Evolutionary conservation across 1,140 invertebrate genomes (phyloP).

Genomic region (Zaprionus gabonicus): DNA sequence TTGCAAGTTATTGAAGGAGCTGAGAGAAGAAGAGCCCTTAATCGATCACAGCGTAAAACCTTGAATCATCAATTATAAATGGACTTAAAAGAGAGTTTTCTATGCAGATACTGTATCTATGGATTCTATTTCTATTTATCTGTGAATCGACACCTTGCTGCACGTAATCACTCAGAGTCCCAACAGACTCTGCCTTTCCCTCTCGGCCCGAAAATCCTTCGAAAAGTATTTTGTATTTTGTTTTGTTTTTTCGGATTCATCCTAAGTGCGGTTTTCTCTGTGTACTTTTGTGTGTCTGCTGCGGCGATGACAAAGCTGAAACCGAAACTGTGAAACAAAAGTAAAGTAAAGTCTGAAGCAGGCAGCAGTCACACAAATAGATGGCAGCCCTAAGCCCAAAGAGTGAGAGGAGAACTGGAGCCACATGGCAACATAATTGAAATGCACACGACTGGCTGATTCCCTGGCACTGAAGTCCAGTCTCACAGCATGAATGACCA

Average conservation of each 20-base stretch:
- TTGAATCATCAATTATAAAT: no score
- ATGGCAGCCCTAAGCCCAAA: slow-evolving; percentile 34
- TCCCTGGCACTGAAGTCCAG: slow-evolving; percentile 41
- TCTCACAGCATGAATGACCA: slow-evolving; percentile 38
- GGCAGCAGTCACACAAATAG: slow-evolving; percentile 48
- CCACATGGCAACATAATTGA: slow-evolving; percentile 33
- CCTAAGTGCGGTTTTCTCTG: slow-evolving; percentile 35
- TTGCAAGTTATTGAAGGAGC: no score
- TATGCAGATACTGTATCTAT: not conserved
- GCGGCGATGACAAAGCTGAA: slow-evolving; percentile 62
- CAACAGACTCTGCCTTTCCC: not conserved
- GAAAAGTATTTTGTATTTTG: slow-evolving; percentile 4
- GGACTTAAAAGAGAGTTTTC: not conserved
- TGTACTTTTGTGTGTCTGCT: slow-evolving; percentile 40
- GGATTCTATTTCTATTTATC: not conserved
- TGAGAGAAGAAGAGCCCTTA: no score
- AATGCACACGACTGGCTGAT: slow-evolving; percentile 46
- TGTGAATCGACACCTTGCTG: slow-evolving; percentile 9
- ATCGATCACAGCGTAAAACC: no score
- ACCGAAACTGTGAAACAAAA: slow-evolving; percentile 65
- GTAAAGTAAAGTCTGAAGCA: slow-evolving; percentile 25
- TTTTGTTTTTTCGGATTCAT: slow-evolving; percentile 24
- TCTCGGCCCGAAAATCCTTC: not conserved
- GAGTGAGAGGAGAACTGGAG: slow-evolving; percentile 12
- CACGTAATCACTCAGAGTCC: slow-evolving; percentile 10